Conservation (phyloP, 2,888 invertebrate species). For the Anodontia alba region DNA sequence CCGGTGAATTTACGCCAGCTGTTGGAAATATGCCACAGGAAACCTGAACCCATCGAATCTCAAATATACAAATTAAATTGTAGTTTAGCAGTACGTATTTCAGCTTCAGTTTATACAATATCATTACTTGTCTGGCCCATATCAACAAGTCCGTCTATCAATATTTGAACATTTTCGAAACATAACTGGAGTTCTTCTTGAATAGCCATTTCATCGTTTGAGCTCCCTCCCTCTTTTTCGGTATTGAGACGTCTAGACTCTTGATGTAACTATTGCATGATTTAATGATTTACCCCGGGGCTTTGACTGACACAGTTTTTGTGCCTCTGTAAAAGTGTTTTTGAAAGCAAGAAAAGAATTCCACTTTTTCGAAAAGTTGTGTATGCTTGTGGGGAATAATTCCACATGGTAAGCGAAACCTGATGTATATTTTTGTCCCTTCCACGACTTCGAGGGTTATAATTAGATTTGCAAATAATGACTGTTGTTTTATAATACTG, state of each 20-base stretch:
- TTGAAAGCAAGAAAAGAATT: constrained; percentile 3
- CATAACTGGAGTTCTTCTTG: constrained; percentile 41
- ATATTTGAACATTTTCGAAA: constrained; percentile 18
- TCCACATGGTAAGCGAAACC: neutral
- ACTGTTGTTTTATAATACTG: neutral
- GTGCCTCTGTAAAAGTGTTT: constrained; percentile 8
- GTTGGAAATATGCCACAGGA: constrained; percentile 46
- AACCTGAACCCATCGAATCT: constrained; percentile 39
- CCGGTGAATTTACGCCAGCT: constrained; percentile 27
- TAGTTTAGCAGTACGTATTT: no score
- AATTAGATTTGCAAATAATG: neutral
- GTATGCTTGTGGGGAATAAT: constrained; percentile 2
- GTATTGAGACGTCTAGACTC: neutral
- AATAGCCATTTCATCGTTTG: constrained; percentile 42
- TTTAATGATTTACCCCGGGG: neutral
- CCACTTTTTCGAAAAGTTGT: neutral
- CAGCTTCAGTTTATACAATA: constrained; percentile 21
- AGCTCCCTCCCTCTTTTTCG: constrained; percentile 19
- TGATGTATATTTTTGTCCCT: neutral
- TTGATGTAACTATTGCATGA: neutral
- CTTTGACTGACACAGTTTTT: constrained; percentile 9
- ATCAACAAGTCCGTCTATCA: constrained; percentile 33
- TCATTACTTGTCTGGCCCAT: constrained; percentile 27
- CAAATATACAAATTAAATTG: constrained; percentile 21
- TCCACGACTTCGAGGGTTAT: neutral